phyloP scores from a whole-genome alignment of 2,888 invertebrate genomes.

The Mythimna impura region DNA sequence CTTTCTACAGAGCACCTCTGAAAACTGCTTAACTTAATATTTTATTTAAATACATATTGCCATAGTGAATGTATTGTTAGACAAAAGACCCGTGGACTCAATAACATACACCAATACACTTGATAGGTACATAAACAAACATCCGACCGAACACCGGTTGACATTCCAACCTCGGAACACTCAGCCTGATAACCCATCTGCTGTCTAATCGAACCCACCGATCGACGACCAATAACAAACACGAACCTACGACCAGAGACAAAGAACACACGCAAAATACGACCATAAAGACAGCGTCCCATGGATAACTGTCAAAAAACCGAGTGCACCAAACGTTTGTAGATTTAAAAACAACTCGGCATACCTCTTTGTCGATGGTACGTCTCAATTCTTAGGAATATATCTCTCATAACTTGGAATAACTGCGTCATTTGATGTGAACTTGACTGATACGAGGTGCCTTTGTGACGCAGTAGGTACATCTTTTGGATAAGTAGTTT shows the following conservation, averaged over 20 bases:
- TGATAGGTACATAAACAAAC: conserved; percentile 69
- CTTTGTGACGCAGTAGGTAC: conserved; percentile 34
- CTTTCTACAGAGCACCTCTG: background rate
- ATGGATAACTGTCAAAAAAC: conserved; percentile 50
- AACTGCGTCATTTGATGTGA: conserved; percentile 65
- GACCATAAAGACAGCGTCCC: conserved; percentile 55
- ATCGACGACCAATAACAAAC: conserved; percentile 72
- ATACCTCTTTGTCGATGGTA: conserved; percentile 82
- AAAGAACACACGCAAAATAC: conserved; percentile 44
- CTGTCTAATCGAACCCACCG: conserved; percentile 80
- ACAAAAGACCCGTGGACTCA: conserved; percentile 35
- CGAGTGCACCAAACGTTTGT: conserved; percentile 46
- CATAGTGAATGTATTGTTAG: background rate
- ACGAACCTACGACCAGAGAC: background rate
- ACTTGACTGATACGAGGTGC: conserved; percentile 56
- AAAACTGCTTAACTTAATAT: background rate
- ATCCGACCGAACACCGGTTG: conserved; percentile 68
- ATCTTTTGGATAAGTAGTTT: conserved; percentile 25
- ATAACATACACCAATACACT: conserved; percentile 59
- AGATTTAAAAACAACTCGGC: conserved; percentile 70
- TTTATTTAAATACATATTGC: background rate
- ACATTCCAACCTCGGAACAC: conserved; percentile 82
- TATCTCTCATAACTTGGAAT: conserved; percentile 76
- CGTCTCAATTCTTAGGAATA: conserved; percentile 84
- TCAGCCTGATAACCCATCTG: conserved; percentile 83